phyloP scores from a whole-genome alignment of 2,113 vertebrate species.

The Phyllostomus hastatus region DNA sequence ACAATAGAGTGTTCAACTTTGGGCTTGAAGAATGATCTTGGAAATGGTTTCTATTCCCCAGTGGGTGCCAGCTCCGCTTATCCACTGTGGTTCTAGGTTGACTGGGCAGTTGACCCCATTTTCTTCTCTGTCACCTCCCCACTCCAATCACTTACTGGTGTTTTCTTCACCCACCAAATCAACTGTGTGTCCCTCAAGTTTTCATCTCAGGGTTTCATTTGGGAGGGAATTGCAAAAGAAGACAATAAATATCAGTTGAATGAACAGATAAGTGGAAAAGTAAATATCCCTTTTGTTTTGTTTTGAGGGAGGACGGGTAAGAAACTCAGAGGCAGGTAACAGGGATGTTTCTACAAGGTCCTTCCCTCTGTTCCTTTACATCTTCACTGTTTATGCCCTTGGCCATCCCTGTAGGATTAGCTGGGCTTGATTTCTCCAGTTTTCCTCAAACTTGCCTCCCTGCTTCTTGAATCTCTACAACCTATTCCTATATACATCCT shows the following conservation, averaged over 20 bases:
- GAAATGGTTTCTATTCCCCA: neutral
- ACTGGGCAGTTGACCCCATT: rapidly evolving
- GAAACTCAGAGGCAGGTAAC: neutral
- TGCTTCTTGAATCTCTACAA: neutral
- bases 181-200: neutral
- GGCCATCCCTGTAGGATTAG: neutral
- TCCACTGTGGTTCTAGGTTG: neutral
- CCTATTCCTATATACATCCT: neutral
- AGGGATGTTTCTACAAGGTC: neutral
- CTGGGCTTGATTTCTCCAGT: neutral
- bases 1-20: neutral
- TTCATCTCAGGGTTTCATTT: neutral
- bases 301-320: neutral
- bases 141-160: neutral
- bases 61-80: rapidly evolving
- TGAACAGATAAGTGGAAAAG: neutral
- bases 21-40: neutral
- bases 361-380: neutral
- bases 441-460: neutral
- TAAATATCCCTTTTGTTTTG: neutral
- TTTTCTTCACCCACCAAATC: neutral
- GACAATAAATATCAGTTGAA: neutral
- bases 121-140: neutral
- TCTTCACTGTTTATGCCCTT: no score
- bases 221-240: neutral